Evolutionary conservation across 1,140 invertebrate genomes (phyloP), one percentile per base, ranked within the genome.

Genomic region (Globodera rostochiensis): DNA sequence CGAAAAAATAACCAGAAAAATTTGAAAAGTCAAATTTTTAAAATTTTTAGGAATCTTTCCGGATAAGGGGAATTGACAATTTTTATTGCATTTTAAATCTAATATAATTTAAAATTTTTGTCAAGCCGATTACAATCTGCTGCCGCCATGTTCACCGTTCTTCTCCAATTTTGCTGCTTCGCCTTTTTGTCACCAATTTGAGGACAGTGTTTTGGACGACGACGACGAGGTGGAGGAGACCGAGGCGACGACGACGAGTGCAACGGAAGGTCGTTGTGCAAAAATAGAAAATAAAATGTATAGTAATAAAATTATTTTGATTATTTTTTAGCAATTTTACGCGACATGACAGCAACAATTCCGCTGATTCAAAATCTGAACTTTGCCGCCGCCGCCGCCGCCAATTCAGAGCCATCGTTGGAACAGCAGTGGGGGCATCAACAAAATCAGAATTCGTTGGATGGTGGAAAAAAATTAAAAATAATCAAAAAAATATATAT

Each of bases 331-430:
- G 74, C 74, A 6, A 50, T 75, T 75, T n/a, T 75, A 9, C 47
- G 66, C 19, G 74, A 75, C 19, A 64, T 75, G 50, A 66, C 74
- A 64, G 50, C 74, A 57, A 66, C 74, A 50, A 60, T 60, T 60
- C 57, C 57, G 57, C 15, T 60, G 57, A 60, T 60, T 15, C 57
- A 60, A 60, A 60, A 60, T 60, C 19, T 60, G 57, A 15, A 60
- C 15, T 60, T 60, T 60, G 11, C 11, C 57, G 36, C 36, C 36
- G 36, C 36, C 36, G 19, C 13, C 57, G 36, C 36, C 36, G 19
- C 13, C 57, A 60, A 60, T 60, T 60, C 57, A 19, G 11, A 60
- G 57, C 7, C 50, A 53, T 53, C 50, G 11, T 9, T 60, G 57
- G 57, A 19, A 60, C 5, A 60, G 57, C 57, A 19, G 57, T 36